Base-by-base conservation (phyloP, 2,113 vertebrate genomes). In the Irena cyanogastra region DNA sequence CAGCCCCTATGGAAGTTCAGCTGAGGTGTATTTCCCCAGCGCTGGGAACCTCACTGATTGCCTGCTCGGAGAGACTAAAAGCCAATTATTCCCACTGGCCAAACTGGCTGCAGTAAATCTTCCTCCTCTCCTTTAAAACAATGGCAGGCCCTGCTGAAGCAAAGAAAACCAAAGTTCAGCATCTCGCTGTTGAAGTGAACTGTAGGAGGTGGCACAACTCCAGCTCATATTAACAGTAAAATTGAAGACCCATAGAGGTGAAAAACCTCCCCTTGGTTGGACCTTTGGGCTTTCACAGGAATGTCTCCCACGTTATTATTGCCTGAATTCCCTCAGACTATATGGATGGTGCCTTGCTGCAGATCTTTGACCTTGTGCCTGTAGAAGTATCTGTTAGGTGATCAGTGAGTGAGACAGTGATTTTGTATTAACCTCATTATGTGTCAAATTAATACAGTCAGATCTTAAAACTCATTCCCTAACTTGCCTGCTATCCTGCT, bases 231-330 rank as follows among this genome's bases (percentile, higher is more conserved):
- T 35, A 70, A 57, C 7, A 69, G 11, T 7, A n/a, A 94, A 83
- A 74, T 3, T 83, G 9, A n/a, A 87, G 37, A 57, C 2, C 18
- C 4, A 14, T 9, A 68, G 31, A 42, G 26, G 23, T 52, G 27
- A 69, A 66, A 89, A 33, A 3, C 10, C 0, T 0, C 2, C 10
- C 4, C 4, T 63, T 44, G 61, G 4, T 13, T 16, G 49, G n/a
- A 41, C 2, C 2, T 70, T 75, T 60, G 59, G 44, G 12, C 61
- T 92, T 85, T 52, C 37, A 52, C 33, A 47, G 39, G 16, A 42
- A 28, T 2, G 3, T 79, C 7, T 93, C 57, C 47, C 17, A 21
- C 9, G n/a, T n/a, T n/a, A 4, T 59, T 63, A 52, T 3, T 79
- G 2, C 6, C 27, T 49, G 21, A 63, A 35, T 2, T 3, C 31